Conservation (phyloP, 1,140 invertebrate species). For the Bombus breviceps region DNA sequence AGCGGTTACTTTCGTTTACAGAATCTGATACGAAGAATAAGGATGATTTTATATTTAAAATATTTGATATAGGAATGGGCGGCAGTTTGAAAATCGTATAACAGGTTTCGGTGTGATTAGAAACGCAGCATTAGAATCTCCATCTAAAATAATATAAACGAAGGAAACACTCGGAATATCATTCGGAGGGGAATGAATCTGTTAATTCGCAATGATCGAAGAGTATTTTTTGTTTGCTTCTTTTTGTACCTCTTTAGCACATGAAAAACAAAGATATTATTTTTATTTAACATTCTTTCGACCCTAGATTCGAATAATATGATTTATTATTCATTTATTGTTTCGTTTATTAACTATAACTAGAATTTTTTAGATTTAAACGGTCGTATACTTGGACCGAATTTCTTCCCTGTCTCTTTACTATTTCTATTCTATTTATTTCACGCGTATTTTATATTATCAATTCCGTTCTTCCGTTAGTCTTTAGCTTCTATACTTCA, state of each 20-base stretch:
- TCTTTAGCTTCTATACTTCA: not conserved
- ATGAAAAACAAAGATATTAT: too few relatives aligned
- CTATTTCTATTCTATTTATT: not conserved
- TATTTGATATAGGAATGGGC: too few relatives aligned
- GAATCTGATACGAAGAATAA: too few relatives aligned
- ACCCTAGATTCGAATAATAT: not conserved
- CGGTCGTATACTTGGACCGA: not conserved
- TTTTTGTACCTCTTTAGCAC: not conserved
- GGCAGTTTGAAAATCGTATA: too few relatives aligned
- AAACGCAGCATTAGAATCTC: not conserved
- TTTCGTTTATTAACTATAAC: too few relatives aligned
- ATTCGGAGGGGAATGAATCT: not conserved
- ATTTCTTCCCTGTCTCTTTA: not conserved
- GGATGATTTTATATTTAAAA: too few relatives aligned
- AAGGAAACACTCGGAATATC: not conserved
- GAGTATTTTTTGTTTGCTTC: not conserved
- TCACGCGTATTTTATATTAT: not conserved
- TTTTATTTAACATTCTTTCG: not conserved
- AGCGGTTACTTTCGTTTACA: too few relatives aligned
- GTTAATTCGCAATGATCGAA: not conserved
- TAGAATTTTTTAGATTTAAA: not conserved
- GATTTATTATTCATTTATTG: not conserved
- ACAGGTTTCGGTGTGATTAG: too few relatives aligned
- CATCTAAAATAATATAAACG: not conserved
- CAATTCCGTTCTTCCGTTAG: conserved; percentile 20